Percentiles rank a stretch among this genome's conserved stretches.
Evolutionary conservation across 2,113 vertebrate species (phyloP).

Genomic region (Myrmecobius fasciatus): DNA sequence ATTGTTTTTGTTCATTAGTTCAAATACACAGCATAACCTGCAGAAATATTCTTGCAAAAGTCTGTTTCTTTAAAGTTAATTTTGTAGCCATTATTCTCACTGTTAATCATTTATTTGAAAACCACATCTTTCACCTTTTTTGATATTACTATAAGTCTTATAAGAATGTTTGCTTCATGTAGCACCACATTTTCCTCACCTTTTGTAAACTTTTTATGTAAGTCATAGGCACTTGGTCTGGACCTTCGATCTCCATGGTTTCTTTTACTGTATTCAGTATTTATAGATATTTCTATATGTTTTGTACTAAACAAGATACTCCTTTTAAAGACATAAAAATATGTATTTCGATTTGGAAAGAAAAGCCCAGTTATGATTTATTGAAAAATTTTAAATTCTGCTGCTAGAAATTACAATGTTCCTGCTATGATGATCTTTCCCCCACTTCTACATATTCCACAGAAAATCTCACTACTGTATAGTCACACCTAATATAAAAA

Average conservation of each 20-base stretch:
- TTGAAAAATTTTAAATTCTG: neutral
- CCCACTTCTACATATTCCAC: neutral
- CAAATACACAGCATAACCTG: neutral
- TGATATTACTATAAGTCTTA: slow-evolving; percentile 6
- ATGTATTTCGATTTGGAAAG: slow-evolving; percentile 11
- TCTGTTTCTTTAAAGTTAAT: slow-evolving; percentile 13
- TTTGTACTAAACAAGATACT: slow-evolving; percentile 2
- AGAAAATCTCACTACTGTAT: slow-evolving; percentile 4
- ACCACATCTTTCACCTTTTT: neutral
- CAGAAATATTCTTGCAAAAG: slow-evolving; percentile 1
- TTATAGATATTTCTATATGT: neutral
- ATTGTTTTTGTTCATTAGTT: neutral
- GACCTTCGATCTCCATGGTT: slow-evolving; percentile 5
- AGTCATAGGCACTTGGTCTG: neutral
- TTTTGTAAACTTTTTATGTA: neutral
- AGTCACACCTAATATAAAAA: neutral
- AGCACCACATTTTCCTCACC: neutral
- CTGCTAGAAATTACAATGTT: neutral
- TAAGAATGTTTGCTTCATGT: neutral
- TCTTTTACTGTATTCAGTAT: neutral
- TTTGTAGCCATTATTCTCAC: slow-evolving; percentile 1
- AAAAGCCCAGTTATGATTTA: neutral
- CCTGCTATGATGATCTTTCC: neutral
- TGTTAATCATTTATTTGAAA: slow-evolving; percentile 8
- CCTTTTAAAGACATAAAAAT: slow-evolving; percentile 41